These are phyloP conservation scores for Paramormyrops kingsleyae DNA, from an alignment of 2,113 vertebrate genomes.

Conservation along the genomic window DNA sequence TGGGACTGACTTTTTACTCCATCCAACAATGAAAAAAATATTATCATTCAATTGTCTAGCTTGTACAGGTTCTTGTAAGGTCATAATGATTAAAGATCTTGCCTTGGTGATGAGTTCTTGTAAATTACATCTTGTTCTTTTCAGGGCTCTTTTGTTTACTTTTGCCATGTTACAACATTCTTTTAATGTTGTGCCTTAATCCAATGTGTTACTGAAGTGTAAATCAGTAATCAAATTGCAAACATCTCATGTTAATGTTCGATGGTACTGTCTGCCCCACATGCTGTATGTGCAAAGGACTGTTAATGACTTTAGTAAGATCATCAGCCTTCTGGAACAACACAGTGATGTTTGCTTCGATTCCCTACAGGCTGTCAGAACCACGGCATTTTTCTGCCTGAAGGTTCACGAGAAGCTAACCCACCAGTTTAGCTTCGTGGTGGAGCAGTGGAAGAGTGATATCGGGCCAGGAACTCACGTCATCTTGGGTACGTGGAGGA, in stretches of 20 bases:
- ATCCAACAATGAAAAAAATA: not conserved
- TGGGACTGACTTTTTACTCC: not conserved
- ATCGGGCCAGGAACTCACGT: conserved; percentile 56
- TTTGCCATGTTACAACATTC: not conserved
- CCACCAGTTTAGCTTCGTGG: conserved; percentile 52
- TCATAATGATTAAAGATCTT: not conserved
- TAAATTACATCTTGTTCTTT: not conserved
- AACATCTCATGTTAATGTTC: not conserved
- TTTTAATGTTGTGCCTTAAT: not conserved
- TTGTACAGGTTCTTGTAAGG: not conserved
- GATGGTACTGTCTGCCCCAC: not conserved
- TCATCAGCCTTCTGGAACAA: not conserved
- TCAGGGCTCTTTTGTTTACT: not conserved
- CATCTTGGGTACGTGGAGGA: conserved; percentile 67
- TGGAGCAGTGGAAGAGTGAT: conserved; percentile 73
- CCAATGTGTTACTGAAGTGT: not conserved
- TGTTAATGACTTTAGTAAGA: not conserved
- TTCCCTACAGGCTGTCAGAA: conserved; percentile 50
- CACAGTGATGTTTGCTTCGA: not conserved
- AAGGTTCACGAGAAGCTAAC: conserved; percentile 62
- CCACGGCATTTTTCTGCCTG: conserved; percentile 68
- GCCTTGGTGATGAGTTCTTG: not conserved
- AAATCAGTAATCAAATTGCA: not conserved
- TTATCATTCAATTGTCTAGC: not conserved
- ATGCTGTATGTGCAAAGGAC: too few species aligned